Conservation (phyloP, 2,113 vertebrate species). For the Numida meleagris region DNA sequence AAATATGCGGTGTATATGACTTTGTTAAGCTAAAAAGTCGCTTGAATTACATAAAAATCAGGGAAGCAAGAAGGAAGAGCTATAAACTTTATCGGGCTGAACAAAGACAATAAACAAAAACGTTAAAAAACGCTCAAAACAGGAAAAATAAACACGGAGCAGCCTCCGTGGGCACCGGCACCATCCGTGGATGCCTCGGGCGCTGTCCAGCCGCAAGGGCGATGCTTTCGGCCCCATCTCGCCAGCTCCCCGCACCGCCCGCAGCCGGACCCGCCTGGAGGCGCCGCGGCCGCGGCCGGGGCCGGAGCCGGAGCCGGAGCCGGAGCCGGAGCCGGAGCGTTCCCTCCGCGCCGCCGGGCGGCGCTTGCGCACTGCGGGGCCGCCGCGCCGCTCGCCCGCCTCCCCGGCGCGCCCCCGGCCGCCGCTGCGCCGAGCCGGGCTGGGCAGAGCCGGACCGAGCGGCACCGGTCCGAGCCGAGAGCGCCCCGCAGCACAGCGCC, state of each 20-base stretch:
- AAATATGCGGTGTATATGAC: background rate
- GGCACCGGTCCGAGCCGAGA: background rate
- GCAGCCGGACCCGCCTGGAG: too few species aligned
- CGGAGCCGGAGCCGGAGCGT: too few species aligned
- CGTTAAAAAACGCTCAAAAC: rapidly evolving
- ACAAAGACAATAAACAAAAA: background rate
- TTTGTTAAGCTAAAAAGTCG: background rate
- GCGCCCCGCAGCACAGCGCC: too few species aligned
- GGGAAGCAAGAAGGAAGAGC: background rate
- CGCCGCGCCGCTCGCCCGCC: background rate
- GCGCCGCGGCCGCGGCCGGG: too few species aligned
- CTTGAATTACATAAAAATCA: background rate
- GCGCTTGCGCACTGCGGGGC: constrained; percentile 42
- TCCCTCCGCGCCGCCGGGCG: background rate
- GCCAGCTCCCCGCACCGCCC: too few species aligned
- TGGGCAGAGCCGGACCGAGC: background rate
- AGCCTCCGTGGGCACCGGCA: background rate
- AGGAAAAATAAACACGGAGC: background rate
- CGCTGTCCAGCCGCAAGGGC: background rate
- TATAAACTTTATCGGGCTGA: background rate
- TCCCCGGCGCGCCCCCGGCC: background rate
- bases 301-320: too few species aligned
- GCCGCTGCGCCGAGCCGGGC: background rate
- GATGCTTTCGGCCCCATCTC: rapidly evolving
- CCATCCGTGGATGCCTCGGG: rapidly evolving